Conservation (phyloP, 2,113 vertebrate genomes). For the Zosterops borbonicus region DNA sequence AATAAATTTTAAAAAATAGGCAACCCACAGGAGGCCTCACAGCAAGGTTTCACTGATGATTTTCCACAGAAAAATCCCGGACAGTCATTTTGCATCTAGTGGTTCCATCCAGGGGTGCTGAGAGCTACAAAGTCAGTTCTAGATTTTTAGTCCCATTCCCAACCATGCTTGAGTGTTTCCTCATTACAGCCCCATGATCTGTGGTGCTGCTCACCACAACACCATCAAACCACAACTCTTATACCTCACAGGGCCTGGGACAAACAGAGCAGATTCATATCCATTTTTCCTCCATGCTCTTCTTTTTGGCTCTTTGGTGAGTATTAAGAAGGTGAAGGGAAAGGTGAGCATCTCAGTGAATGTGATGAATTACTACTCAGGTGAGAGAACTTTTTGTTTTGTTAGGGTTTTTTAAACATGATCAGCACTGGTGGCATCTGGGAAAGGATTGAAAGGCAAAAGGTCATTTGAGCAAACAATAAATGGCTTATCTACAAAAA, state of each 20-base stretch:
- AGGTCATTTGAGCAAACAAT: not conserved
- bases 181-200: not conserved
- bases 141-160: not conserved
- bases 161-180: not conserved
- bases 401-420: not conserved
- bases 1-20: too few relatives aligned
- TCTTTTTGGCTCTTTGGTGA: not conserved
- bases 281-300: not conserved
- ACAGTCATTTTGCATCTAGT: not conserved
- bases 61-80: not conserved
- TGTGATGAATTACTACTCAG: not conserved
- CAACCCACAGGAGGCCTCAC: accelerated
- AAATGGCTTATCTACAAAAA: not conserved
- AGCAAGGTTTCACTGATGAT: not conserved
- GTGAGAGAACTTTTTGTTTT: not conserved
- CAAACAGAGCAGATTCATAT: not conserved
- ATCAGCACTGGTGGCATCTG: not conserved
- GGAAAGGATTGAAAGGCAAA: not conserved
- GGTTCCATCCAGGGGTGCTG: not conserved
- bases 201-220: not conserved
- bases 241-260: not conserved
- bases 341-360: not conserved
- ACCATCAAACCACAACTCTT: not conserved
- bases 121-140: not conserved
- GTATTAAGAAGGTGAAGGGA: not conserved